Base-by-base conservation (phyloP, 2,888 invertebrate genomes). In the Dryomyza anilis region DNA sequence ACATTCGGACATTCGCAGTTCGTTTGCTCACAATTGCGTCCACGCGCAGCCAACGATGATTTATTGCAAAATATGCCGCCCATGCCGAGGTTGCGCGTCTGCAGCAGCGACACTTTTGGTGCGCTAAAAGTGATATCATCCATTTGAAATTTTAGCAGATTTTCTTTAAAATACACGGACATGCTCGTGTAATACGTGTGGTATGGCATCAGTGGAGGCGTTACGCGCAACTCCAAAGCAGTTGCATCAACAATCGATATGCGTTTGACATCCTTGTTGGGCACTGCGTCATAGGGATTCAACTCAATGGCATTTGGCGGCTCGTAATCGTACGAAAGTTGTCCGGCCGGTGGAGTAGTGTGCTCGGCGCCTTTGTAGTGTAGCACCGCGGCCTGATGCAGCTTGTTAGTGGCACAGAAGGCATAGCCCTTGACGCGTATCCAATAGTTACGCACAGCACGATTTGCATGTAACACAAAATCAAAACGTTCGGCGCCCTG, bases 401-500 rank as follows among this genome's bases (percentile, higher is more conserved):
- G 63, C 36, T 76, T 70, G 30, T 73, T 70, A 19, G 63, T 64
- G 2, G 68, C 73, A 66, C 81, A 81, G 64, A 80, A 78, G 48
- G 72, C 73, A 45, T 76, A 74, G 19, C 80, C 81, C 67, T 80
- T 81, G 7, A 81, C 63, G 27, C 81, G 78, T 39, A 81, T 64
- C 81, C 81, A 81, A 64, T 81, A 81, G 52, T 79, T 81, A 14
- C 64, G 69, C 29, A 77, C 71, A n/a, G 67, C 67, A 39, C 74
- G 74, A 65, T 78, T 78, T 10, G 81, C 79, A 50, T 80, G 76
- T 39, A 81, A 59, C 6, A 81, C 72, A 67, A 81, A 78, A 63
- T 81, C 80, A 30, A 72, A 79, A n/a, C 81, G 75, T 66, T 81
- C 81, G 0, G 75, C 80, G 2, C 75, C 76, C 66, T 78, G 74